Evolutionary conservation across 2,888 invertebrate species (phyloP).

Genomic region (Macaria notata): DNA sequence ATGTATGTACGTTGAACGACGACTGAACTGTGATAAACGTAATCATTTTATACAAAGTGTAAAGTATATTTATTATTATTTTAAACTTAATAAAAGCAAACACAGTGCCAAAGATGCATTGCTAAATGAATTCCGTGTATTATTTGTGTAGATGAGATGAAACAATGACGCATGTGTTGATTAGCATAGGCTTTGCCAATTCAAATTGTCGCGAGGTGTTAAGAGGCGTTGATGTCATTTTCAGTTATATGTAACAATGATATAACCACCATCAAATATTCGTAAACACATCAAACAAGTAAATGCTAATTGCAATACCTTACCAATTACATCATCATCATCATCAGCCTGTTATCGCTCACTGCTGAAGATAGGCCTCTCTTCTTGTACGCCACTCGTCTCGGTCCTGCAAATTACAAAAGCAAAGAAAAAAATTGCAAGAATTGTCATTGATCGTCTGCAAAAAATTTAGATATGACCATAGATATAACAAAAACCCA

Average conservation of each 20-base stretch:
- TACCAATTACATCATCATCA: background rate
- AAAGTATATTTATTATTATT: conserved; percentile 58
- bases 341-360: no score
- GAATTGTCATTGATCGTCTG: no score
- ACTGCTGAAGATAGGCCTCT: no score
- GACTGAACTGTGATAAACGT: conserved; percentile 79
- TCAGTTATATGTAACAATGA: conserved; percentile 46
- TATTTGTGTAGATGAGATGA: conserved; percentile 32
- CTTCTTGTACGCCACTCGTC: no score
- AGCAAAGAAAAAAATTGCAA: no score
- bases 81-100: conserved; percentile 68
- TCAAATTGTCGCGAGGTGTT: conserved; percentile 43
- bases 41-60: conserved; percentile 55
- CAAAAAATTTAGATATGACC: no score
- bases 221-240: conserved; percentile 60
- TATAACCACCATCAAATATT: conserved; percentile 14
- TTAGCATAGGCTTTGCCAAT: conserved; percentile 47
- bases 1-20: conserved; percentile 37
- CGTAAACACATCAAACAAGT: conserved; percentile 12
- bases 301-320: conserved; percentile 2
- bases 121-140: conserved; percentile 48
- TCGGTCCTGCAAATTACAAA: no score
- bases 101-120: conserved; percentile 79
- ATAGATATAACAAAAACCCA: no score
- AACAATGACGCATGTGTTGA: conserved; percentile 40